Evolutionary conservation across 2,888 invertebrate genomes (phyloP).

Genomic region (Bugula neritina): DNA sequence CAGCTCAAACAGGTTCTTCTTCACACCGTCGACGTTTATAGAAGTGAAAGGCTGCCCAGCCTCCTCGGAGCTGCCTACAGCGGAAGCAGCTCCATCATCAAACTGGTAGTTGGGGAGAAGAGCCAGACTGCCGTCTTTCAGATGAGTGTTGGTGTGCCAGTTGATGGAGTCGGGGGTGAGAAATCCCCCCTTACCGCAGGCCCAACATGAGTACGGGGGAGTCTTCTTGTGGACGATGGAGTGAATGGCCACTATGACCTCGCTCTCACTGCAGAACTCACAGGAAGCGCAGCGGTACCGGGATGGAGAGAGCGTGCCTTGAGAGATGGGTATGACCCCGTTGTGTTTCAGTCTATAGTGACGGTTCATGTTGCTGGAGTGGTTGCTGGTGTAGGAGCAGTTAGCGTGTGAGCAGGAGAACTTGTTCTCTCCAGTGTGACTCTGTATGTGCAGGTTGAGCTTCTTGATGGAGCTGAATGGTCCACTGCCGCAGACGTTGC

Average conservation of each 20-base stretch:
- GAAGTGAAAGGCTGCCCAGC: neutral
- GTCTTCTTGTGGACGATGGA: neutral
- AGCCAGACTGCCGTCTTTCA: neutral
- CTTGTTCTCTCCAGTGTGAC: conserved; percentile 15
- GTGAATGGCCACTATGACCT: neutral
- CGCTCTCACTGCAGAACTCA: neutral
- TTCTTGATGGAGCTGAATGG: neutral
- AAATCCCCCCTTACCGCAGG: neutral
- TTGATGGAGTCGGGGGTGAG: neutral
- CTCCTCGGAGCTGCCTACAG: neutral
- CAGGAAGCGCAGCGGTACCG: neutral
- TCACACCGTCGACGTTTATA: neutral
- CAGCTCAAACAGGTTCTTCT: neutral
- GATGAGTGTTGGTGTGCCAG: neutral
- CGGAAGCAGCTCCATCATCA: neutral
- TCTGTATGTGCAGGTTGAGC: conserved; percentile 12
- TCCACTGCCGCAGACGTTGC: neutral
- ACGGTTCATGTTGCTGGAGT: neutral
- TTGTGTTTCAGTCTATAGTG: conserved; percentile 10
- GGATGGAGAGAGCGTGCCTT: neutral
- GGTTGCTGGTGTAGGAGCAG: neutral
- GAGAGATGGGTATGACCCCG: neutral
- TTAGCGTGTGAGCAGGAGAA: neutral
- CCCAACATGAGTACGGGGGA: neutral
- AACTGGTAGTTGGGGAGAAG: too few relatives aligned